Conservation (phyloP, 2,797 vertebrate genomes). For the Syndactyla subalaris region DNA sequence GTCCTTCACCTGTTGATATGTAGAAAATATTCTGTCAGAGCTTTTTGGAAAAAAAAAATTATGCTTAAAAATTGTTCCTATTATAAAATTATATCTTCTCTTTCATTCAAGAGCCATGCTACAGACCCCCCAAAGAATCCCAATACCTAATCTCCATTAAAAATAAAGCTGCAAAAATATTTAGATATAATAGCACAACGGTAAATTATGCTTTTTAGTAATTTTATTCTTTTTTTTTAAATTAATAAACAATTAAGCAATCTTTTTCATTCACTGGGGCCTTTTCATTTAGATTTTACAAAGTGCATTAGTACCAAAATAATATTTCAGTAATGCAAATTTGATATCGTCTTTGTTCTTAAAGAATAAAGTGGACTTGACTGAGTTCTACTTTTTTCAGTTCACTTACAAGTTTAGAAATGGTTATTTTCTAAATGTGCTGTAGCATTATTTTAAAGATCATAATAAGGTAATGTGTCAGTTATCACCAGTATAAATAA, state of each 20-base stretch:
- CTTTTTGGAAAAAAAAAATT: not conserved
- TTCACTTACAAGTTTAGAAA: not conserved
- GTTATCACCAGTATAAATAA: not conserved
- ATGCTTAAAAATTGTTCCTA: not conserved
- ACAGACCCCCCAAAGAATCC: not conserved
- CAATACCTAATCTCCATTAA: not conserved
- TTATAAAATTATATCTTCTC: not conserved
- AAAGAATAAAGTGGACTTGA: not conserved
- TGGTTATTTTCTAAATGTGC: not conserved
- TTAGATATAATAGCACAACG: not conserved
- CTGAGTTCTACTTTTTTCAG: not conserved
- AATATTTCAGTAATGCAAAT: not conserved
- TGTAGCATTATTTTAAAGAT: not conserved
- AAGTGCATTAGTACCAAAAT: not conserved
- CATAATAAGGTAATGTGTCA: not conserved
- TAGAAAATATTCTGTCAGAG: not conserved
- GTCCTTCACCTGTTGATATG: constrained; percentile 41
- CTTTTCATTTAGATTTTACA: not conserved
- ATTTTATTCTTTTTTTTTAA: not conserved
- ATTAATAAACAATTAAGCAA: not conserved
- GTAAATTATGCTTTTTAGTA: not conserved
- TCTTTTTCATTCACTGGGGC: not conserved
- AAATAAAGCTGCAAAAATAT: not conserved
- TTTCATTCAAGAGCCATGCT: not conserved
- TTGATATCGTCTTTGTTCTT: not conserved